Evolutionary conservation across 2,797 vertebrate species (phyloP), one percentile per base, ranked within the genome.

Genomic region (Amblyopsis hoosieri): DNA sequence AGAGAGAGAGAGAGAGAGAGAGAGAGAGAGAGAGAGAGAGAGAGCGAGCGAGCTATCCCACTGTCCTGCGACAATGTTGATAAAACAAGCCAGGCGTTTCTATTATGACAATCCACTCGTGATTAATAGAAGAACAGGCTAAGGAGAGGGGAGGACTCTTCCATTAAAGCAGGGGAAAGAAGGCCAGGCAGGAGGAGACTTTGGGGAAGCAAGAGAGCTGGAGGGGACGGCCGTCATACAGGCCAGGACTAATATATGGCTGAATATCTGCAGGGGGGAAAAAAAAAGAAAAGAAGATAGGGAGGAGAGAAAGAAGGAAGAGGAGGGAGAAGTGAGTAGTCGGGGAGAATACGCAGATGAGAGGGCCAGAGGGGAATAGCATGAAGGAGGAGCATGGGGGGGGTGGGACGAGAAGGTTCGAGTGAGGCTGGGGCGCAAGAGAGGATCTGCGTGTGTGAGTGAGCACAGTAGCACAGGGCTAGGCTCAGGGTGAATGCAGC

Each of bases 401-500:
- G 14, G 48, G 47, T 6, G 31, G 37, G 11, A 19, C 23, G 57
- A 66, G 76, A 78, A 76, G 75, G 74, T 76, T 79, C 67, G 69
- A 80, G 67, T 71, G 72, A 15, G 56, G 42, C 4, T 72, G 73
- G 74, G 57, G 71, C 60, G 69, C 54, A 53, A 67, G 67, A 63
- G 51, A 51, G 66, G 47, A 19, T 23, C 61, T 15, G 33, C 9
- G 47, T 53, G 62, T 15, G 70, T n/a, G 29, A 71, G 77, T 53
- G 70, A 65, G 72, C 53, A 67, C 81, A 81, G 81, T 71, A 74
- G 87, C 85, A 83, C 71, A 82, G 84, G 84, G 80, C 82, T 83
- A 81, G 74, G 82, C 83, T 88, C 83, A 89, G 81, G 83, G 76
- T 78, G 79, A 85, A 90, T 85, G 90, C 87, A 89, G 84, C 79